Evolutionary conservation across 2,888 invertebrate species (phyloP), one percentile per base, ranked within the genome.

Genomic region (Hyposoter dolosus): DNA sequence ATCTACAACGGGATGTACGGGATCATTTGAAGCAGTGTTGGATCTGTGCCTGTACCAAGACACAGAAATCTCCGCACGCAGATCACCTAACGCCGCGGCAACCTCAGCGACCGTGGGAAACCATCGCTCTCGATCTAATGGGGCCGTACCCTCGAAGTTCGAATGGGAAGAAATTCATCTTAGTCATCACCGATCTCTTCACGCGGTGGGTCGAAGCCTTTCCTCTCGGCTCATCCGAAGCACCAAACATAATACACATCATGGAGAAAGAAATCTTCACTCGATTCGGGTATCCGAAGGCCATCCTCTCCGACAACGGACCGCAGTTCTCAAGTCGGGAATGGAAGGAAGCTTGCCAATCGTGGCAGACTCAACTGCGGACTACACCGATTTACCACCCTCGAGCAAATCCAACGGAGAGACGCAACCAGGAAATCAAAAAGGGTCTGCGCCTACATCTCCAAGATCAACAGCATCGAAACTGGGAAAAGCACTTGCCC

Each of bases 371-470:
- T 32, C 32, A 32, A 4, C 32, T 32, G 32, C 4, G 32, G 32
- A 32, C 53, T 6, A 53, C 53, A 7, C 53, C 53, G n/a, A 19
- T 53, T 3, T 53, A 53, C 19, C 53, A 53, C 7, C 53, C 53
- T 0, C 53, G 53, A 5, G 53, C 53, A 0, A 53, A 53, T 0
- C 53, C 53, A 0, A 63, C 32, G 12, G 50, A 91, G 60, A 19
- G 90, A 17, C 77, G 88, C 1, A 89, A 89, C 32, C 90, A 90
- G 47, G 88, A 90, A 12, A 76, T 90, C 1, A 91, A 90, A 43
- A 89, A 89, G 75, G 88, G 88, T 0, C 77, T 91, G 0, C 86
- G 90, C 76, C 86, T 88, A 50, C 78, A 32, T 3, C 77, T 90
- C 3, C 3, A 23, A 0, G 76, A 53, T 1, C 32, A 32, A 17